Evolutionary conservation across 2,888 invertebrate species (phyloP).

Genomic region (Eugnorisma glareosa): DNA sequence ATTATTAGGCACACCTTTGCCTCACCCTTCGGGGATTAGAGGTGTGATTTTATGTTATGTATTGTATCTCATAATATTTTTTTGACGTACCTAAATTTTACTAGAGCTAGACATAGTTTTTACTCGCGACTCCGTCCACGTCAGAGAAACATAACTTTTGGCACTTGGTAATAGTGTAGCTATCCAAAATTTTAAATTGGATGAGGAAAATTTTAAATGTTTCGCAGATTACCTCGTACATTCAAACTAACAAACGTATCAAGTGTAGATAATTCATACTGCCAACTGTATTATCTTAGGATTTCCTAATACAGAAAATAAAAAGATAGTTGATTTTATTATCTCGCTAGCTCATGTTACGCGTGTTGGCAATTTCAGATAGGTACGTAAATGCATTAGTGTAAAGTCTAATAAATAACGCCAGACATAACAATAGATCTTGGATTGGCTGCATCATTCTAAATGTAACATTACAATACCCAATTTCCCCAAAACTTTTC

Average conservation of each 20-base stretch:
- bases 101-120: background rate
- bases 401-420: background rate
- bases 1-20: too few relatives aligned
- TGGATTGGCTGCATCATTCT: background rate
- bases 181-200: background rate
- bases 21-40: too few relatives aligned
- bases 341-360: background rate
- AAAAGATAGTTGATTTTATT: background rate
- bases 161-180: background rate
- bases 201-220: too few relatives aligned
- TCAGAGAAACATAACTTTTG: background rate
- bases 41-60: too few relatives aligned
- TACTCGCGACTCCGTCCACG: background rate
- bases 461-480: background rate
- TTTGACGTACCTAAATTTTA: background rate
- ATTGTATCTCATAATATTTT: too few relatives aligned
- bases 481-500: conserved; percentile 12
- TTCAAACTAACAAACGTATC: background rate
- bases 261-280: background rate
- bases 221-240: background rate
- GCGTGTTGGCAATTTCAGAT: background rate
- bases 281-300: background rate
- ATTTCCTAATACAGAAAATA: background rate
- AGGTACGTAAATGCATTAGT: background rate
- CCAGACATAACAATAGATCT: background rate